These are phyloP conservation scores for Sylvicola cinctus DNA, from an alignment of 2,888 invertebrate species.

Conservation along the genomic window DNA sequence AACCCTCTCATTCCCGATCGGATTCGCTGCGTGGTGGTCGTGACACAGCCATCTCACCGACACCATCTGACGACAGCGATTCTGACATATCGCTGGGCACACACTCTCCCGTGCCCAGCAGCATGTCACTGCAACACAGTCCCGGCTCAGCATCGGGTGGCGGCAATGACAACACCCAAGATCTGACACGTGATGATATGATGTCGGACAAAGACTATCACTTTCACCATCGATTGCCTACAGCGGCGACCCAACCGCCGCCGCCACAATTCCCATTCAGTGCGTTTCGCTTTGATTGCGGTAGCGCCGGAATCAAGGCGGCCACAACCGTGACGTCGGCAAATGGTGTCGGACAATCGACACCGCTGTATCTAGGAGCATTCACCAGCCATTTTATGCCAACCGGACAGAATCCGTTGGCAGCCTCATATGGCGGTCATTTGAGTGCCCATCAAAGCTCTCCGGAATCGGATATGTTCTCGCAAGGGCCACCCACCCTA, in stretches of 20 bases:
- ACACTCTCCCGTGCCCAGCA: conserved; percentile 25
- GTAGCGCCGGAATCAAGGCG: conserved; percentile 8
- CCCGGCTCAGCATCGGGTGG: conserved; percentile 26
- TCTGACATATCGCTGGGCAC: conserved; percentile 26
- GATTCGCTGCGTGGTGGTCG: conserved; percentile 17
- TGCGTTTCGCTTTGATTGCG: conserved; percentile 10
- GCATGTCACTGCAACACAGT: conserved; percentile 24
- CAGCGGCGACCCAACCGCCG: too few species aligned
- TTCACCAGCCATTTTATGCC: conserved; percentile 25
- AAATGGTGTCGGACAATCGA: conserved; percentile 8
- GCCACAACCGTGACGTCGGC: neutral
- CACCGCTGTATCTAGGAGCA: conserved; percentile 9
- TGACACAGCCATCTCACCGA: conserved; percentile 21
- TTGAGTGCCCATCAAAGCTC: conserved; percentile 6
- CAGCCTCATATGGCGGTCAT: too few species aligned
- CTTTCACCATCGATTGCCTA: too few species aligned
- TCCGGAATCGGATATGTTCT: conserved; percentile 7
- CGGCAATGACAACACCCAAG: conserved; percentile 23
- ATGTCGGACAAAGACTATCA: conserved; percentile 23
- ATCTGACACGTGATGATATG: conserved; percentile 22
- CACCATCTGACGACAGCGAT: conserved; percentile 24
- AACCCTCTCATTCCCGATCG: conserved; percentile 4
- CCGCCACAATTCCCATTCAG: conserved; percentile 5
- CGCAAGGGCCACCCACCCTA: conserved; percentile 23
- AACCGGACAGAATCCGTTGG: conserved; percentile 18